A percentile compares a stretch with the other conserved stretches of the same genome.
Conservation (phyloP, 2,888 invertebrate genomes). For the Torymus auratus region DNA sequence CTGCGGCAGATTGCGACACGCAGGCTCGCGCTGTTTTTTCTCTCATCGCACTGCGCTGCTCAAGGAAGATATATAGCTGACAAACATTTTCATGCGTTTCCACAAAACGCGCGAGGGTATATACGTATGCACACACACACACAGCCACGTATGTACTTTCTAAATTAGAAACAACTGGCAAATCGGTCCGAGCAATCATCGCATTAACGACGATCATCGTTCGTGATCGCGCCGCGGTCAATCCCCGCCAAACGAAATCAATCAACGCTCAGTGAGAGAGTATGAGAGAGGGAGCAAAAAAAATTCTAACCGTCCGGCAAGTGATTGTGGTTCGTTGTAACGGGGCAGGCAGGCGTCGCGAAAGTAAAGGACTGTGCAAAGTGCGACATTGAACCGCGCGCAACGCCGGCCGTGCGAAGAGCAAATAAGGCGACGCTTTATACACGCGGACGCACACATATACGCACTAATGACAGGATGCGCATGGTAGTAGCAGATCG, state of each 20-base stretch:
- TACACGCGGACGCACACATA: background rate
- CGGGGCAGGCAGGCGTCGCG: background rate
- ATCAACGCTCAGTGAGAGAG: background rate
- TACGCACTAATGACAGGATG: constrained; percentile 51
- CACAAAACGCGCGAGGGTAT: no score
- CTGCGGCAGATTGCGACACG: constrained; percentile 10
- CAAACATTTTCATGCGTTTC: background rate
- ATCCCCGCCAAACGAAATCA: no score
- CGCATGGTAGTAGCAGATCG: constrained; percentile 28
- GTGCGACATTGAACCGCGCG: constrained; percentile 38
- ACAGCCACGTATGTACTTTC: background rate
- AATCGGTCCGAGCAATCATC: no score
- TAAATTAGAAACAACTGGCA: no score
- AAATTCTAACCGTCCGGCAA: background rate
- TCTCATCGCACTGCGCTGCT: background rate
- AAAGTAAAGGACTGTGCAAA: constrained; percentile 1
- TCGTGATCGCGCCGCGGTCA: no score
- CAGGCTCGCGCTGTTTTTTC: background rate
- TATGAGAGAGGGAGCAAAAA: background rate
- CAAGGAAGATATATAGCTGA: constrained; percentile 5
- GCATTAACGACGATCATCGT: no score
- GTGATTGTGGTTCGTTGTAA: background rate
- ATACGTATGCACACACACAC: no score
- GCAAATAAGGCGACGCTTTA: constrained; percentile 39
- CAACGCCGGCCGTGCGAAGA: background rate